Evolutionary conservation across 2,113 vertebrate species (phyloP).

Genomic region (Cnemophilus loriae): DNA sequence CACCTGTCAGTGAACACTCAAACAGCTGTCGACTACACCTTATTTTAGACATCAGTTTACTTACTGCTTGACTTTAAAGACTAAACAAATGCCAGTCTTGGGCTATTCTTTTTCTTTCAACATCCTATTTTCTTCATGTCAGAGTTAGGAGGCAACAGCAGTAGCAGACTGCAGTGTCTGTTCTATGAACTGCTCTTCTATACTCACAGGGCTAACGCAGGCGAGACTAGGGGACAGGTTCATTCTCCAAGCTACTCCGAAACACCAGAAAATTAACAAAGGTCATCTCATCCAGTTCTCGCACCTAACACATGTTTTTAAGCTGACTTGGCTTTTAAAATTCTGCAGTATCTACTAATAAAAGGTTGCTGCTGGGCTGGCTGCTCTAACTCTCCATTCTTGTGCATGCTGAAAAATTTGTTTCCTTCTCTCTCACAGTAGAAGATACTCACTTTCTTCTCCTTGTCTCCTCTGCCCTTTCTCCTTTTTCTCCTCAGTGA

Average conservation of each 20-base stretch:
- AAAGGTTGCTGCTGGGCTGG: not conserved
- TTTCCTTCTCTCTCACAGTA: accelerated
- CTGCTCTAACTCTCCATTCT: not conserved
- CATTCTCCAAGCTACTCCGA: not conserved
- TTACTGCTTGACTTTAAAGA: not conserved
- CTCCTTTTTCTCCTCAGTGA: not conserved
- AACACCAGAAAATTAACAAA: not conserved
- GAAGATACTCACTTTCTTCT: not conserved
- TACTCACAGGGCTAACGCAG: not conserved
- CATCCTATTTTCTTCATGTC: not conserved
- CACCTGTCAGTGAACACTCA: not conserved
- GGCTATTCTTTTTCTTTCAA: not conserved
- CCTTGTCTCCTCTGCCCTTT: not conserved
- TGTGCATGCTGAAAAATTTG: not conserved
- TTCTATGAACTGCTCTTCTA: not conserved
- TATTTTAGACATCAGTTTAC: not conserved
- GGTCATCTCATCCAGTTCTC: not conserved
- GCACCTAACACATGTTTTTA: not conserved
- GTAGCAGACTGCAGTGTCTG: not conserved
- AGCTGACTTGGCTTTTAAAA: not conserved
- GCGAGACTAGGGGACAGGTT: not conserved
- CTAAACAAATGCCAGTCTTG: not conserved
- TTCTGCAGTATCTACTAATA: not conserved
- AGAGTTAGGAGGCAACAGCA: not conserved
- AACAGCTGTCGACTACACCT: not conserved